A percentile compares a stretch with the other conserved stretches of the same genome.
phyloP scores from a whole-genome alignment of 2,113 vertebrate species.

The Paralichthys olivaceus region DNA sequence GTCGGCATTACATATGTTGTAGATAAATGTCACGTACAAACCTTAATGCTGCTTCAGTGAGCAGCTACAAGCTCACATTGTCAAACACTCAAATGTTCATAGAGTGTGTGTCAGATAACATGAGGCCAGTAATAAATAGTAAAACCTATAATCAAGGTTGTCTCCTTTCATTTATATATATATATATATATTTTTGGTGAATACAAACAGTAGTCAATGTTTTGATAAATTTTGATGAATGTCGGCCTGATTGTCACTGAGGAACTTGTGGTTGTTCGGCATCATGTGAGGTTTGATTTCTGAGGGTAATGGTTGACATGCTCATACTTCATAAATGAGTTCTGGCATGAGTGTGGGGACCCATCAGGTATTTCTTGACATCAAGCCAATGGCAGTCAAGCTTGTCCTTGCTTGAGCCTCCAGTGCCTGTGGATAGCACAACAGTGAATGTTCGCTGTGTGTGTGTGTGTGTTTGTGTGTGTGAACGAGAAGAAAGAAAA shows the following conservation, averaged over 20 bases:
- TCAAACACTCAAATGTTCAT: neutral
- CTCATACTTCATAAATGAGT: constrained; percentile 70
- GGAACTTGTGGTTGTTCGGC: constrained; percentile 27
- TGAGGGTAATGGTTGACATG: constrained; percentile 53
- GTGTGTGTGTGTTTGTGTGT: constrained; percentile 23
- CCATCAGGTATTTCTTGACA: constrained; percentile 75
- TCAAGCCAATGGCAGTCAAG: constrained; percentile 72
- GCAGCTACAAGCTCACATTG: neutral
- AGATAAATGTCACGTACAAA: neutral
- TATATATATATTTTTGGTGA: too few relatives aligned
- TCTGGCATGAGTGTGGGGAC: constrained; percentile 65
- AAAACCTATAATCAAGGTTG: neutral
- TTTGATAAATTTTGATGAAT: neutral
- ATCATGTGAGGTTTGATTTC: constrained; percentile 16
- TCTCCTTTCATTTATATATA: too few relatives aligned
- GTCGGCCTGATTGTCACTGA: neutral
- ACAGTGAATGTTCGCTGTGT: constrained; percentile 1
- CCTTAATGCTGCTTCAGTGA: neutral
- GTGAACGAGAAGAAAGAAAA: neutral
- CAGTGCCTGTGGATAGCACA: constrained; percentile 60
- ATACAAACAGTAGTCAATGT: neutral
- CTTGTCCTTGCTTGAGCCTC: constrained; percentile 73
- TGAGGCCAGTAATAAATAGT: neutral
- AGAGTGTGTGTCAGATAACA: neutral
- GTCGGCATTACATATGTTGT: neutral